Evolutionary conservation across 92 coral and sea anemone genomes (phyloP), one percentile per base, ranked within the genome.

Genomic region (Porites divaricata): DNA sequence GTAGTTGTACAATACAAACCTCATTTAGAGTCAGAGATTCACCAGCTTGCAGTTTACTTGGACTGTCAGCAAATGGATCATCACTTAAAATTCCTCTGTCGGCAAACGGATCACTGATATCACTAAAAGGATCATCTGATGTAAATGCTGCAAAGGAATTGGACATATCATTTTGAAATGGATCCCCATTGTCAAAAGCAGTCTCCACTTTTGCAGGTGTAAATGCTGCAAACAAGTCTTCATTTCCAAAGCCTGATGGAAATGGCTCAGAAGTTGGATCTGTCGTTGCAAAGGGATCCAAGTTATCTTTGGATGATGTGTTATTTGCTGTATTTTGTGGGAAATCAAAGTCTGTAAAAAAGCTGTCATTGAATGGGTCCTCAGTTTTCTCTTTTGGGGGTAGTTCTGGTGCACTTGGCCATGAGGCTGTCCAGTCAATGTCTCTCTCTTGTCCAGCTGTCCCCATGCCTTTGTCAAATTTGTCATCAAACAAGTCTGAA

Each of bases 31-130:
- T 81, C 24, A 94, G 75, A 22, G 95, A 86, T 51, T 73, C 77
- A 9, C 73, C 88, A 7, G 62, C 19, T 3, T 66, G 73, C 19
- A 79, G 82, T 13, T 87, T 81, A 65, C 81, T 81, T 1, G 92
- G 87, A 74, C 86, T 94, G 48, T 81, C 88, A 54, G 85, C 88
- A 88, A 97, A 97, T 6, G 98, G 99, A 76, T 97, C 97, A 13
- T 75, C 88, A 35, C 66, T 74, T 62, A 89, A 54, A 67, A 86
- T 86, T 23, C 86, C 80, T 71, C 90, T 92, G 35, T 90, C 96
- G 1, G 98, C 98, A 91, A 97, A 97, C 20, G 99, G 99, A 76
- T 97, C 99, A 78, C 83, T 90, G 63, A 87, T 76, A 64, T 95
- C 99, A 67, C 89, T 84, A 86, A 97, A 97, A 2, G 99, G 99